phyloP scores from a whole-genome alignment of 2,888 invertebrate genomes.

The Lumbricus terrestris region DNA sequence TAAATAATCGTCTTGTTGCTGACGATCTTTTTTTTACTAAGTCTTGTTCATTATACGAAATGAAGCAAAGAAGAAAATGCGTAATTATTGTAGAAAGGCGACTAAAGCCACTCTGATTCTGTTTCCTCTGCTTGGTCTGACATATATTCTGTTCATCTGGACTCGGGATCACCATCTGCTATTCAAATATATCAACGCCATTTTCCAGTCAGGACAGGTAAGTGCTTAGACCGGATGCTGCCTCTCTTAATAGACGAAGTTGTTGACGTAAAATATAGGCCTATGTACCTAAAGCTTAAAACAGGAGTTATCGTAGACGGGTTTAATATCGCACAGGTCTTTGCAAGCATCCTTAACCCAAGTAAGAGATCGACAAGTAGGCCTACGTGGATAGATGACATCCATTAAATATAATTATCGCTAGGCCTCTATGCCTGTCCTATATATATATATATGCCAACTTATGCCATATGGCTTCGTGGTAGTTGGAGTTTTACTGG shows the following conservation, averaged over 20 bases:
- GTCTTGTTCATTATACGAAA: neutral
- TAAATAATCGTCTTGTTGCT: neutral
- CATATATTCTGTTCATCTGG: constrained; percentile 74
- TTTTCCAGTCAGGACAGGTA: constrained; percentile 87
- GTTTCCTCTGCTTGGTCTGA: constrained; percentile 89
- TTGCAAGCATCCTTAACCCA: too few relatives aligned
- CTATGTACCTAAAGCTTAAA: too few relatives aligned
- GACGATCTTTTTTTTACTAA: too few relatives aligned
- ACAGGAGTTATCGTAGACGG: too few relatives aligned
- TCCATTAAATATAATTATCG: too few relatives aligned
- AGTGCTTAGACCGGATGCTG: constrained; percentile 40
- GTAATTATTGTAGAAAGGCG: constrained; percentile 49
- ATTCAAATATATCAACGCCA: constrained; percentile 77
- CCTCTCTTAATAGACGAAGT: neutral
- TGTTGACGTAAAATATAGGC: neutral
- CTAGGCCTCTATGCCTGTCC: too few relatives aligned
- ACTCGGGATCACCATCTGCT: constrained; percentile 71
- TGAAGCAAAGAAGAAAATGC: neutral
- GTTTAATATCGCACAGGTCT: too few relatives aligned
- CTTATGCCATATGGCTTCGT: too few relatives aligned
- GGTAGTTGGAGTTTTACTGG: too few relatives aligned
- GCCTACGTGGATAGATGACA: too few relatives aligned
- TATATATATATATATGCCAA: too few relatives aligned
- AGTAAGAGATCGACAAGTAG: too few relatives aligned
- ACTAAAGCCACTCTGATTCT: constrained; percentile 82